These are phyloP conservation scores for Proisotoma minuta DNA, from an alignment of 2,888 invertebrate genomes.

Conservation along the genomic window DNA sequence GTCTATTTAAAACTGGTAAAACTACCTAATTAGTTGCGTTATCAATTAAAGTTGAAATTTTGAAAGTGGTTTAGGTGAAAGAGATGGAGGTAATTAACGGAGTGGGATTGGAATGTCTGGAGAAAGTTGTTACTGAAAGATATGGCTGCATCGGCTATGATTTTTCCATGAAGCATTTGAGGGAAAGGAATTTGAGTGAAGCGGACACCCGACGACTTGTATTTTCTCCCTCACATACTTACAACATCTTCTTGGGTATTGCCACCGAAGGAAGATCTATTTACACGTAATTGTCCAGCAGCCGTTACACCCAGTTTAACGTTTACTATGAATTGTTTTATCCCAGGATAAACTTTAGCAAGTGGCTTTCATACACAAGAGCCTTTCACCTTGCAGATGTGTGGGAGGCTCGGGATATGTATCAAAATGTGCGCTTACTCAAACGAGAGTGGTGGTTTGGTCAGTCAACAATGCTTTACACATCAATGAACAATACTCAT, in stretches of 20 bases:
- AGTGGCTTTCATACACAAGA: slow-evolving; percentile 9
- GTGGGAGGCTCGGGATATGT: slow-evolving; percentile 29
- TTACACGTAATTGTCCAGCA: no score
- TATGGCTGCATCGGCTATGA: slow-evolving; percentile 30
- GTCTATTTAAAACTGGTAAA: slow-evolving; percentile 25
- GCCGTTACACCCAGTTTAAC: no score
- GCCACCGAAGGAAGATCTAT: slow-evolving; percentile 25
- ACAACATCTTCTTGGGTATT: slow-evolving; percentile 22
- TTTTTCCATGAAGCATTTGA: slow-evolving; percentile 23
- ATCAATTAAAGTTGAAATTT: no score
- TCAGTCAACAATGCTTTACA: no score
- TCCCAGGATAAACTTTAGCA: slow-evolving; percentile 20
- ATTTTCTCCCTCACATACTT: slow-evolving; percentile 25
- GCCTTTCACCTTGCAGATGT: slow-evolving; percentile 16
- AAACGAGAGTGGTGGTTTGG: slow-evolving; percentile 33
- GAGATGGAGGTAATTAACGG: slow-evolving; percentile 29
- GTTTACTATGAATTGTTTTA: no score
- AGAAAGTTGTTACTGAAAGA: slow-evolving; percentile 20
- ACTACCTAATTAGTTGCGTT: no score
- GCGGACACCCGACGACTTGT: slow-evolving; percentile 17
- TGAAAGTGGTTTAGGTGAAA: no score
- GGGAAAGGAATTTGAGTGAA: slow-evolving; percentile 30
- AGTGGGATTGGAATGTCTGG: slow-evolving; percentile 21
- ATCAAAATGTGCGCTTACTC: slow-evolving; percentile 20
- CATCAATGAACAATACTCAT: no score